Conservation (phyloP, 1,140 invertebrate genomes). For the Hycleus phaleratus region DNA sequence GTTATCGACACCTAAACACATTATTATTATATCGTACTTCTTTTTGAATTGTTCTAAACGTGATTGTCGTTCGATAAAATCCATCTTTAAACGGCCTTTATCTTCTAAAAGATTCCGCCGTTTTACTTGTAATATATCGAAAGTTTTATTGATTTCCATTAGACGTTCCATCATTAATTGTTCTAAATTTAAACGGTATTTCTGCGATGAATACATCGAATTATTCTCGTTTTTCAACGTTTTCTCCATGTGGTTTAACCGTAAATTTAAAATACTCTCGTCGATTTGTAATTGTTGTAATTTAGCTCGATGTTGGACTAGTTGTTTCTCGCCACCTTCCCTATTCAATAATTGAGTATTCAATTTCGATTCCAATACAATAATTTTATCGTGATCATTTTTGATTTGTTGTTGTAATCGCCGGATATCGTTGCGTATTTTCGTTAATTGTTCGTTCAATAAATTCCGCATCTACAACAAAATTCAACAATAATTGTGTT, state of each 20-base stretch:
- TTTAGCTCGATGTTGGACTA: slow-evolving; percentile 39
- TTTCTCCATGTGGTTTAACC: slow-evolving; percentile 49
- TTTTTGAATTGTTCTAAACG: slow-evolving; percentile 54
- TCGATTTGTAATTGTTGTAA: slow-evolving; percentile 52
- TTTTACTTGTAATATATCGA: slow-evolving; percentile 50
- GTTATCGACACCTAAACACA: slow-evolving; percentile 37
- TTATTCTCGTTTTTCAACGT: slow-evolving; percentile 48
- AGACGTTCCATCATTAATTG: slow-evolving; percentile 52
- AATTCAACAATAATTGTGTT: too few relatives aligned
- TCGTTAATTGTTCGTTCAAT: slow-evolving; percentile 45
- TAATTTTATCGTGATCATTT: slow-evolving; percentile 38
- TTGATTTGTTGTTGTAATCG: slow-evolving; percentile 39
- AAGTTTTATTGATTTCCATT: slow-evolving; percentile 52
- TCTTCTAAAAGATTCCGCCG: slow-evolving; percentile 51
- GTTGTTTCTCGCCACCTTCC: slow-evolving; percentile 50
- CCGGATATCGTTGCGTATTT: slow-evolving; percentile 48
- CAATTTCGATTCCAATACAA: slow-evolving; percentile 30
- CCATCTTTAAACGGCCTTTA: slow-evolving; percentile 46
- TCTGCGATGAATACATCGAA: slow-evolving; percentile 51
- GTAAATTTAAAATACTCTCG: slow-evolving; percentile 53
- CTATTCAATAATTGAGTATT: slow-evolving; percentile 39
- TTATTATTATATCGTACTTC: slow-evolving; percentile 32
- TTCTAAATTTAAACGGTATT: slow-evolving; percentile 50
- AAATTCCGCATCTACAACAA: slow-evolving; percentile 32
- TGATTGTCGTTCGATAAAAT: slow-evolving; percentile 48